Base-by-base conservation (phyloP, 2,113 vertebrate genomes). In the Nibea albiflora region DNA sequence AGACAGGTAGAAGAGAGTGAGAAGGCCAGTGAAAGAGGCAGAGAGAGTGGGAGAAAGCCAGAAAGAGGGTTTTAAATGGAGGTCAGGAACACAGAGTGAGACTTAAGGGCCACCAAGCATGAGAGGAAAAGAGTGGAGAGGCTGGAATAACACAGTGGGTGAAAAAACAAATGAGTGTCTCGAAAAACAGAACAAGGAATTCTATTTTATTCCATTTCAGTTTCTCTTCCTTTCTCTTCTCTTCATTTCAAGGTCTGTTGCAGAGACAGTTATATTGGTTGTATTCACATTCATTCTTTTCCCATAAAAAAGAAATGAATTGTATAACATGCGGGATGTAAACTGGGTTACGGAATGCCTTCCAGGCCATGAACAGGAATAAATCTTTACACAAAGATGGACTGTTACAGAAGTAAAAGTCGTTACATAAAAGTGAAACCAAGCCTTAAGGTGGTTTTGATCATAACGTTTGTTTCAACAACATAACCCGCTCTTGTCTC, bases 161-260 rank as follows among this genome's bases (percentile, higher is more conserved):
- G n/a, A 71, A 86, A 85, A 86, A 86, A 84, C 87, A 91, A 90
- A 88, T 85, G 56, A 71, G 11, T 88, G 77, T 85, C 63, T 86
- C 47, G 11, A 50, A 77, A 80, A 64, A 63, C 50, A 84, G 17
- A 24, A 79, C 77, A 70, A 73, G 56, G 15, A 54, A 28, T 49
- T 82, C 9, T 62, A 11, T 79, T 78, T 76, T 42, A 53, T 62
- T 76, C 16, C 49, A 26, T 60, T 60, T 52, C 16, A 64, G 49
- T 53, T 70, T 78, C 76, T 68, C 15, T 70, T 66, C 20, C 20
- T 31, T 24, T 46, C 1, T 50, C 22, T 12, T 57, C 53, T 46
- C 67, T 75, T 64, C 3, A 47, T 64, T 69, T 73, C 73, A 80
- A 64, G 57, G 60, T 53, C 44, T 71, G 54, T 64, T 77, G 56